Conservation (phyloP, 2,888 invertebrate genomes). For the Copidosoma aretas region DNA sequence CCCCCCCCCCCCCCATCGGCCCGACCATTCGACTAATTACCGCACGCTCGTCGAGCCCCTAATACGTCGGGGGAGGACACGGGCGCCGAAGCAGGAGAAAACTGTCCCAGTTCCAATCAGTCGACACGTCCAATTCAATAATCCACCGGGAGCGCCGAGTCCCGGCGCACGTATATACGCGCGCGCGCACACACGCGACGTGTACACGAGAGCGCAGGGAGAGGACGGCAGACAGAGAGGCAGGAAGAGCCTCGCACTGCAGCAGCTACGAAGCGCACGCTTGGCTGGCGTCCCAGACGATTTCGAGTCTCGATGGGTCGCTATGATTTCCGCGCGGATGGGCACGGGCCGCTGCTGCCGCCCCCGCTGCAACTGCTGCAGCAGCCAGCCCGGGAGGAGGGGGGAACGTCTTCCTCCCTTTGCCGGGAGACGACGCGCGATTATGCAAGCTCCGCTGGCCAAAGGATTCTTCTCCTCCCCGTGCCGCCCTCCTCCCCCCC, state of each 20-base stretch:
- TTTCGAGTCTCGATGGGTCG: constrained; percentile 56
- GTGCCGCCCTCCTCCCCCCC: constrained; percentile 32
- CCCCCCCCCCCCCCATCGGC: no score
- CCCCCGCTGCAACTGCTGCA: constrained; percentile 51
- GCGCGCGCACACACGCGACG: no score
- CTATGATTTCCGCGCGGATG: constrained; percentile 59
- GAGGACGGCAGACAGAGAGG: constrained; percentile 10
- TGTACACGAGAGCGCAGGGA: not conserved
- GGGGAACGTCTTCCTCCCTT: constrained; percentile 19
- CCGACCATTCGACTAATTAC: not conserved
- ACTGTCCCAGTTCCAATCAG: constrained; percentile 37
- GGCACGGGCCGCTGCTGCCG: constrained; percentile 47
- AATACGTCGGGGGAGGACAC: no score
- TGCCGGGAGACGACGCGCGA: constrained; percentile 49
- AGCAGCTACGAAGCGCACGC: constrained; percentile 39
- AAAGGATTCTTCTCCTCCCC: constrained; percentile 56
- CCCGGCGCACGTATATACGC: constrained; percentile 28
- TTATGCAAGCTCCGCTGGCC: constrained; percentile 60
- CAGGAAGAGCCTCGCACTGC: not conserved
- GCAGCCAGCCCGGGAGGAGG: not conserved
- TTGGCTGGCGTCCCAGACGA: constrained; percentile 53
- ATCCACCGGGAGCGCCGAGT: constrained; percentile 15
- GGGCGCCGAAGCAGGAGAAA: not conserved
- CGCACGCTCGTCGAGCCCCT: no score
- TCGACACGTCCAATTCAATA: constrained; percentile 44